phyloP scores from a whole-genome alignment of 2,888 invertebrate genomes.

The Catocala fraxini region DNA sequence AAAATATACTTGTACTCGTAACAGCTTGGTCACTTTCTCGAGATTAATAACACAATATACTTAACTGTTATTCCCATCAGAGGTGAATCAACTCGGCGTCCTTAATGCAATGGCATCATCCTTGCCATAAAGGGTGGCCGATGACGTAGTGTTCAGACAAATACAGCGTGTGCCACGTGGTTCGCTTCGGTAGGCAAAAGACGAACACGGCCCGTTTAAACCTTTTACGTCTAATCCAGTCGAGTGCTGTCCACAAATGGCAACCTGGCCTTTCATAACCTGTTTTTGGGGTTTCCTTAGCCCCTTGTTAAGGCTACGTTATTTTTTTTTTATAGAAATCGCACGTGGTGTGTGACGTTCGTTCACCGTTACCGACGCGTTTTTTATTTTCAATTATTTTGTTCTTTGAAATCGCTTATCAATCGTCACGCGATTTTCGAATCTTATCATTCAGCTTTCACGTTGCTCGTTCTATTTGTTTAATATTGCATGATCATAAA shows the following conservation, averaged over 20 bases:
- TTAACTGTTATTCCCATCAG: conserved; percentile 53
- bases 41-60: conserved; percentile 24
- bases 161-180: conserved; percentile 75
- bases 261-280: conserved; percentile 85
- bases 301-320: conserved; percentile 71
- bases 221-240: conserved; percentile 87
- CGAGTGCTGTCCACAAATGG: conserved; percentile 81
- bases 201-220: conserved; percentile 81
- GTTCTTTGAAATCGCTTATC: conserved; percentile 35
- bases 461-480: conserved; percentile 32
- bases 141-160: conserved; percentile 78
- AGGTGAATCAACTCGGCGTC: conserved; percentile 72
- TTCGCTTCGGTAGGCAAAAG: conserved; percentile 74
- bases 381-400: conserved; percentile 34
- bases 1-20: conserved; percentile 8
- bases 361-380: conserved; percentile 41
- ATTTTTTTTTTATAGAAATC: conserved; percentile 61
- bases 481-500: conserved; percentile 31
- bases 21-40: conserved; percentile 20
- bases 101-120: conserved; percentile 73
- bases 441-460: conserved; percentile 36
- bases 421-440: conserved; percentile 32
- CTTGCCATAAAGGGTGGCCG: conserved; percentile 74
- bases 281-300: conserved; percentile 86
- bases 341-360: conserved; percentile 58